phyloP scores from a whole-genome alignment of 2,113 vertebrate species.

The Albula glossodonta region DNA sequence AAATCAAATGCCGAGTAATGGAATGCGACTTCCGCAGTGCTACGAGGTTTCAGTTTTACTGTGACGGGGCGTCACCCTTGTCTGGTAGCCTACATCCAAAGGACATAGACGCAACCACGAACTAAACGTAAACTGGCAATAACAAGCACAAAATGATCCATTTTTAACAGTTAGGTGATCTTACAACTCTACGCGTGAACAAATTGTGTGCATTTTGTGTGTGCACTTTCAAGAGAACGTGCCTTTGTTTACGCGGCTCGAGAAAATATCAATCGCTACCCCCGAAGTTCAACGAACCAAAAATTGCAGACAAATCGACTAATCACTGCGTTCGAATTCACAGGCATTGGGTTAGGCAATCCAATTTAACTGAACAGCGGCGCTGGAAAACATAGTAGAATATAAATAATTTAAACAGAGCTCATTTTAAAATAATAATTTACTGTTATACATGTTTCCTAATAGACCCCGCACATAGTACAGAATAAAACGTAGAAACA shows the following conservation, averaged over 20 bases:
- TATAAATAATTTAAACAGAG: neutral
- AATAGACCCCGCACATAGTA: neutral
- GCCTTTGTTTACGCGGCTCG: slow-evolving; percentile 7
- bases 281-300: slow-evolving; percentile 5
- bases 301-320: neutral
- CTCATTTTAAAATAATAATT: no score
- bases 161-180: neutral
- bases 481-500: neutral
- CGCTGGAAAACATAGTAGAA: neutral
- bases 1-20: slow-evolving; percentile 47
- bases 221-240: neutral
- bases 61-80: slow-evolving; percentile 73
- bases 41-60: slow-evolving; percentile 46
- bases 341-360: neutral
- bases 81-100: slow-evolving; percentile 40
- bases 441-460: no score
- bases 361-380: neutral
- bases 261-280: slow-evolving; percentile 4
- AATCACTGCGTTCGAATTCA: neutral
- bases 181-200: neutral
- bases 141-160: neutral
- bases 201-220: neutral
- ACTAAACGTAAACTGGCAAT: slow-evolving; percentile 11
- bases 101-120: slow-evolving; percentile 37
- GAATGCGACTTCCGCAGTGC: slow-evolving; percentile 74